Conservation (phyloP, 2,888 invertebrate species). For the Ormyrus labotus region DNA sequence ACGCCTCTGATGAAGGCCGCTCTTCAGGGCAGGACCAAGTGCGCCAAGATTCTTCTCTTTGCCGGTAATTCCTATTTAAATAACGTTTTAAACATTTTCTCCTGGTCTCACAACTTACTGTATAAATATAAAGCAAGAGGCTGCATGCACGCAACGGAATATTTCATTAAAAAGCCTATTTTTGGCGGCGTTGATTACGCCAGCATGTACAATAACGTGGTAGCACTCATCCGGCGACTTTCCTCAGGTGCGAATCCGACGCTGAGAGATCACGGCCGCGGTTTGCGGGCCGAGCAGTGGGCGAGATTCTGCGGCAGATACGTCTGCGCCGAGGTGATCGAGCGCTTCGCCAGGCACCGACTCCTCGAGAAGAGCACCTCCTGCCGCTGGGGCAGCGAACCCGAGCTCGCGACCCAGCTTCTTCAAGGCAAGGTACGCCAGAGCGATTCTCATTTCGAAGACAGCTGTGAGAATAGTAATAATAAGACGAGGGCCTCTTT, state of each 20-base stretch:
- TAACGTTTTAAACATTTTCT: neutral
- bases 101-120: too few species aligned
- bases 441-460: too few species aligned
- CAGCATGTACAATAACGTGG: too few species aligned
- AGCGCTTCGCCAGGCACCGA: constrained; percentile 80
- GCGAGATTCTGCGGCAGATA: constrained; percentile 84
- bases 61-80: constrained; percentile 78
- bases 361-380: constrained; percentile 79
- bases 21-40: constrained; percentile 84
- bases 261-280: constrained; percentile 82
- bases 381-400: constrained; percentile 80
- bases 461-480: too few species aligned
- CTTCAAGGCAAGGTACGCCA: constrained; percentile 76
- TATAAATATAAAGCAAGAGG: too few species aligned
- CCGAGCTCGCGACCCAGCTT: constrained; percentile 78
- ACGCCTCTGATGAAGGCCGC: constrained; percentile 87
- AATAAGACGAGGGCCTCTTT: neutral
- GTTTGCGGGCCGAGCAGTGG: constrained; percentile 85
- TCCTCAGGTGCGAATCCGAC: constrained; percentile 82
- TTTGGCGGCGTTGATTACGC: too few species aligned
- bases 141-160: too few species aligned
- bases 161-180: too few species aligned
- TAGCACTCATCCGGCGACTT: neutral
- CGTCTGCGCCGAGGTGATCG: constrained; percentile 84
- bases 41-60: constrained; percentile 84